Evolutionary conservation across 2,113 vertebrate genomes (phyloP).

Genomic region (Ardeotis arabs): DNA sequence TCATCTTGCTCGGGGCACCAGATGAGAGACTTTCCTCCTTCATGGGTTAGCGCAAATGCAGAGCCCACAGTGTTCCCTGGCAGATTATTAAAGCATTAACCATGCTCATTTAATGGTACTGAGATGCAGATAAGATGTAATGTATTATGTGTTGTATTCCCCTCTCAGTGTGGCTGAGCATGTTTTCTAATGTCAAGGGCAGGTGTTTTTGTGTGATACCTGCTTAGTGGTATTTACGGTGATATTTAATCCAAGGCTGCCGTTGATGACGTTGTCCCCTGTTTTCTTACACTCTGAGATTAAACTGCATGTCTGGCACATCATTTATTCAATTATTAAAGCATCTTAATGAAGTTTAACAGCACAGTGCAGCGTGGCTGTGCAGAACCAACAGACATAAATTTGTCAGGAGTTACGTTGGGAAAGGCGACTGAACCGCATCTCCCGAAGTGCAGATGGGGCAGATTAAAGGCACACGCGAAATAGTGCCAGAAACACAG

Average conservation of each 20-base stretch:
- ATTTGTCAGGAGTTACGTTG: accelerated
- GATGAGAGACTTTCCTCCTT: slow-evolving; percentile 33
- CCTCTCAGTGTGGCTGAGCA: background rate
- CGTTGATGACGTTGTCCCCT: background rate
- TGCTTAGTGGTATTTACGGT: slow-evolving; percentile 41
- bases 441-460: background rate
- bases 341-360: slow-evolving; percentile 46
- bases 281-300: background rate
- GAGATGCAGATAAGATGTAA: slow-evolving; percentile 47
- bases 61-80: slow-evolving; percentile 12
- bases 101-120: slow-evolving; percentile 26
- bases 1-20: background rate
- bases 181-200: slow-evolving; percentile 30
- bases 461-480: background rate
- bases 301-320: background rate
- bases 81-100: slow-evolving; percentile 59
- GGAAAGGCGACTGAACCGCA: background rate
- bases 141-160: background rate
- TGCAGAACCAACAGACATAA: background rate
- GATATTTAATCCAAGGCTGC: slow-evolving; percentile 40
- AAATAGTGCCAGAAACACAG: background rate
- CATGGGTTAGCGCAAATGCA: slow-evolving; percentile 18
- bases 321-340: slow-evolving; percentile 45
- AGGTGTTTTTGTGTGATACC: slow-evolving; percentile 27
- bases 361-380: background rate